Evolutionary conservation across 2,113 vertebrate genomes (phyloP).

Genomic region (Ophthalmotilapia sp.): DNA sequence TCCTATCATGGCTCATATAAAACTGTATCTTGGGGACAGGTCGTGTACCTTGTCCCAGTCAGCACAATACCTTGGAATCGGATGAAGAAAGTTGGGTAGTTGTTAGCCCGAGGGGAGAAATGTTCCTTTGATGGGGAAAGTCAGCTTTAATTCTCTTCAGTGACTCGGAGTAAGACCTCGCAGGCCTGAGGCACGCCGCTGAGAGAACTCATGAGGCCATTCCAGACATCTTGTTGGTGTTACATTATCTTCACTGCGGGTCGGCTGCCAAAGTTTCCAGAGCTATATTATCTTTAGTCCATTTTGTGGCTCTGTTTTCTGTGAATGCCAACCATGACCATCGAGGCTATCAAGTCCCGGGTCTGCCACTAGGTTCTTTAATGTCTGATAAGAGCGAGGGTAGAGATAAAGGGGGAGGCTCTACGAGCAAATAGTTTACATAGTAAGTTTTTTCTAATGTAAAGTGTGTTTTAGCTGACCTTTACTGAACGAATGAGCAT

Average conservation of each 20-base stretch:
- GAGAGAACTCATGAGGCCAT: conserved; percentile 22
- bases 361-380: background rate
- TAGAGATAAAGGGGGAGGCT: background rate
- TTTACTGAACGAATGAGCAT: background rate
- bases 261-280: conserved; percentile 25
- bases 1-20: background rate
- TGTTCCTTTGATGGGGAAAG: conserved; percentile 46
- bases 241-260: conserved; percentile 37
- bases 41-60: conserved; percentile 1
- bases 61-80: conserved; percentile 13
- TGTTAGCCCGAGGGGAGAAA: conserved; percentile 16
- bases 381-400: conserved; percentile 1
- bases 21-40: background rate
- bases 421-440: background rate
- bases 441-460: background rate
- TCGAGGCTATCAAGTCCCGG: background rate
- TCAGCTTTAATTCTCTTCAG: conserved; percentile 42
- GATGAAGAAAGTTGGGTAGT: conserved; percentile 12
- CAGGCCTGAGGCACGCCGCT: background rate
- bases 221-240: conserved; percentile 55
- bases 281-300: conserved; percentile 7
- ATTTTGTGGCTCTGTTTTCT: conserved; percentile 11
- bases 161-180: background rate
- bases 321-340: conserved; percentile 3
- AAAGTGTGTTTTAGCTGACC: background rate